Evolutionary conservation across 1,140 invertebrate genomes (phyloP), one percentile per base, ranked within the genome.

Genomic region (Stegodyphus mimosarum): DNA sequence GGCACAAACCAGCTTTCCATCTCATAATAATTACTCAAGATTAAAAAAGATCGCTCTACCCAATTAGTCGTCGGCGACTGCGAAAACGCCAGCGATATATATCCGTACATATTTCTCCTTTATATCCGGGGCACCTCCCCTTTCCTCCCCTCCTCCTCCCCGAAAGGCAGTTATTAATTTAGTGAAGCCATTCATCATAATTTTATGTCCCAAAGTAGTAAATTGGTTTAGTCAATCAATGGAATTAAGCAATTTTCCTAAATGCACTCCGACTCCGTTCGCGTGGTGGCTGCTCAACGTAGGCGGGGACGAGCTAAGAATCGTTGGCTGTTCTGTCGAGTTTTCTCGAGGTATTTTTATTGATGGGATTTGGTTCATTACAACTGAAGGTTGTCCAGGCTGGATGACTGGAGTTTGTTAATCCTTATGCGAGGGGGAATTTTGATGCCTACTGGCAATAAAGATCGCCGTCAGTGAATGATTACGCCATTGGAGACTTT

Each of bases 191-290:
- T 86, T 86, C 83, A 78, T 86, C 83, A 86, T 86, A 77, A 78
- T 86, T 86, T 77, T 78, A 86, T 86, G 83, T 78, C 74, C 83
- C 74, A 72, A 72, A 86, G 83, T 86, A 66, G 83, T 78, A 86
- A 86, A 86, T 86, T 86, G 83, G 83, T 86, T 86, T 78, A 86
- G 83, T 86, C 83, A 86, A 86, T 86, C 83, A 86, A 86, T 73
- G 75, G 66, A 77, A 86, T 86, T 86, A 86, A 78, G 83, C 83
- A 86, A 86, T 86, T 78, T 86, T 72, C 73, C 66, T 86, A 86
- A 86, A 86, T 84, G 81, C 55, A 70, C 72, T 53, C 15, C 49
- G 64, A 18, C 11, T 15, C 9, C 7, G 17, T 17, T 17, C 15
- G 64, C 33, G 33, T 33, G 33, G 33, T 33, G 33, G 3, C 1